Conservation (phyloP, 2,888 invertebrate genomes). For the Lucinisca nassula region DNA sequence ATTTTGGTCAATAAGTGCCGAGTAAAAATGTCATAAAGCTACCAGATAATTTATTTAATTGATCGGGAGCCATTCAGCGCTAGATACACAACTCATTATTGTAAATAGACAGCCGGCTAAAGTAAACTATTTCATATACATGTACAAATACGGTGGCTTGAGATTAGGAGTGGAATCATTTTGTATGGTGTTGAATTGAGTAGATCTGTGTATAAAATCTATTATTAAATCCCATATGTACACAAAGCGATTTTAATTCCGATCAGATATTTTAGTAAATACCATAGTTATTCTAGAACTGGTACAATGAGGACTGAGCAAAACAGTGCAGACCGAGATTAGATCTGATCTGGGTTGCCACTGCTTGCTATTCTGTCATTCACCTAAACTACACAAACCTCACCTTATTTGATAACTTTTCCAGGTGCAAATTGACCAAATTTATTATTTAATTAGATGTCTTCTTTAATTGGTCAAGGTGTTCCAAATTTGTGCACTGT, state of each 20-base stretch:
- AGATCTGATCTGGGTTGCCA: not conserved
- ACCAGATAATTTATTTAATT: not conserved
- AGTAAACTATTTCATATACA: not conserved
- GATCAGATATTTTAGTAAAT: not conserved
- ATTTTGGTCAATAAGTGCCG: too few species aligned
- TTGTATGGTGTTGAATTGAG: not conserved
- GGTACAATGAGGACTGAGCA: too few species aligned
- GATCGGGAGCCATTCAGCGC: not conserved
- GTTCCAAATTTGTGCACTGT: too few species aligned
- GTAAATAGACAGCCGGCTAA: not conserved
- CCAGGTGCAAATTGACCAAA: too few species aligned
- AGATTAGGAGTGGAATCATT: not conserved
- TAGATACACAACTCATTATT: not conserved
- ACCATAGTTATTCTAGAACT: too few species aligned
- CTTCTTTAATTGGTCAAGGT: too few species aligned
- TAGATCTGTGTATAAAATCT: not conserved
- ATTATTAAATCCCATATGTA: not conserved
- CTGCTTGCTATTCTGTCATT: too few species aligned
- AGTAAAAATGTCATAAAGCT: too few species aligned
- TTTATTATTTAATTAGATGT: too few species aligned
- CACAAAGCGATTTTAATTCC: constrained; percentile 8
- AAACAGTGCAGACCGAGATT: not conserved
- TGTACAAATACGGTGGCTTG: not conserved
- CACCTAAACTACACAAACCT: too few species aligned
- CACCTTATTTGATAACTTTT: too few species aligned